phyloP scores from a whole-genome alignment of 2,888 invertebrate species.

The Caenorhabditis drosophilae region DNA sequence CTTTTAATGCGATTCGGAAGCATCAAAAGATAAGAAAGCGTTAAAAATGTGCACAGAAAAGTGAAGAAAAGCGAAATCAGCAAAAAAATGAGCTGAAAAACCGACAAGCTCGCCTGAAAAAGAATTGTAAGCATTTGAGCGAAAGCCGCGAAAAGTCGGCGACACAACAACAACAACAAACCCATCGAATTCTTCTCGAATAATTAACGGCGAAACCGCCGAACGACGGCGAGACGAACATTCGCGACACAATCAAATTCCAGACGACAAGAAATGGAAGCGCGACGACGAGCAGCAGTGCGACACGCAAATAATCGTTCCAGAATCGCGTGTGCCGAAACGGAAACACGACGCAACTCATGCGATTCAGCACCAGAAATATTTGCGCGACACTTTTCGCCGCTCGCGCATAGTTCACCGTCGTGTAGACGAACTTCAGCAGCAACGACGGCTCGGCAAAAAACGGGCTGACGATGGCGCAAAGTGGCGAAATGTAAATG shows the following conservation, averaged over 20 bases:
- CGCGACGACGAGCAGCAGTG: constrained; percentile 1
- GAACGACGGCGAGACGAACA: constrained; percentile 7
- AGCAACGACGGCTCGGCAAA: not conserved
- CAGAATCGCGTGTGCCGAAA: constrained; percentile 7
- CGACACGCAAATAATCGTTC: constrained; percentile 1
- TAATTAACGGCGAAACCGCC: constrained; percentile 21
- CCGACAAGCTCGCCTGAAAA: not conserved
- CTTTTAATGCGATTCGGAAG: not conserved
- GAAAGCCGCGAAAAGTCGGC: too few species aligned
- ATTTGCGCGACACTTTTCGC: constrained; percentile 10
- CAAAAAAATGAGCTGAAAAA: not conserved
- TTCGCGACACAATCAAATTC: constrained; percentile 15
- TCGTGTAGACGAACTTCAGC: constrained; percentile 11
- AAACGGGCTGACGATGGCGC: not conserved
- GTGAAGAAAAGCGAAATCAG: not conserved
- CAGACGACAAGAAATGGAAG: constrained; percentile 17
- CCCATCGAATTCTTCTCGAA: constrained; percentile 11
- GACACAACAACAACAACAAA: too few species aligned
- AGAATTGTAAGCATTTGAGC: too few species aligned
- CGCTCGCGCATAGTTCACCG: constrained; percentile 2
- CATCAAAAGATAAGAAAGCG: not conserved
- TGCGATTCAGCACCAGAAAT: constrained; percentile 11
- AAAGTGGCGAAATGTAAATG: constrained; percentile 21
- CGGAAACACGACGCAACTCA: constrained; percentile 9
- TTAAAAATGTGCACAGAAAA: not conserved